These are phyloP conservation scores for Holotrichia oblita DNA, from an alignment of 1,140 invertebrate genomes.

Conservation along the genomic window DNA sequence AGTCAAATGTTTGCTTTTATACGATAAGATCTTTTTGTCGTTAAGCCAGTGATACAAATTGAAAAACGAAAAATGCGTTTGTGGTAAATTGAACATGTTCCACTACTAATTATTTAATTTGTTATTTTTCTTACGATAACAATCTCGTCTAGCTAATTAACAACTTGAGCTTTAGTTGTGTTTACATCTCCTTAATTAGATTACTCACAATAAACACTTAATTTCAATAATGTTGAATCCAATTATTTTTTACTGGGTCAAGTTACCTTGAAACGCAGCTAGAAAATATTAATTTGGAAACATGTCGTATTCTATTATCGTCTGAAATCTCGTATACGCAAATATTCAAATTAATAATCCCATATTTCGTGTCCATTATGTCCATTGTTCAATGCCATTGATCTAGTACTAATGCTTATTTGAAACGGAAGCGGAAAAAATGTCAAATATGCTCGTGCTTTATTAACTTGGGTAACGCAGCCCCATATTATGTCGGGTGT, in stretches of 20 bases:
- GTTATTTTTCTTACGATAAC: not conserved
- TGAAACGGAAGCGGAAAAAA: constrained; percentile 30
- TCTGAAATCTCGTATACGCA: not conserved
- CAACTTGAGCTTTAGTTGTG: not conserved
- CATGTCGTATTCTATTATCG: not conserved
- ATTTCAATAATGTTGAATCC: too few relatives aligned
- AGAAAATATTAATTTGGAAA: not conserved
- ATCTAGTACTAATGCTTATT: not conserved
- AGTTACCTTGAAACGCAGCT: too few relatives aligned
- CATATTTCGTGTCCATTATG: constrained; percentile 6
- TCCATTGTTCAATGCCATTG: constrained; percentile 1
- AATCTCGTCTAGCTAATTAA: not conserved
- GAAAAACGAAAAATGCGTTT: not conserved
- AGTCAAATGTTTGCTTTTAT: not conserved
- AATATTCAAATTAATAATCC: not conserved
- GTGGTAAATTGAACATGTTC: not conserved
- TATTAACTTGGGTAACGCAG: not conserved
- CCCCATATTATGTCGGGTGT: not conserved
- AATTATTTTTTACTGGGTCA: too few relatives aligned
- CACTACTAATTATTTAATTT: not conserved
- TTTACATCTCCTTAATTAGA: not conserved
- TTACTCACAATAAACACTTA: too few relatives aligned
- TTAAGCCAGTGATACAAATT: not conserved
- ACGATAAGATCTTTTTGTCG: not conserved
- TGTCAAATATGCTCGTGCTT: not conserved